Base-by-base conservation (phyloP, 2,888 invertebrate species). In the Trissonchulus sp. region DNA sequence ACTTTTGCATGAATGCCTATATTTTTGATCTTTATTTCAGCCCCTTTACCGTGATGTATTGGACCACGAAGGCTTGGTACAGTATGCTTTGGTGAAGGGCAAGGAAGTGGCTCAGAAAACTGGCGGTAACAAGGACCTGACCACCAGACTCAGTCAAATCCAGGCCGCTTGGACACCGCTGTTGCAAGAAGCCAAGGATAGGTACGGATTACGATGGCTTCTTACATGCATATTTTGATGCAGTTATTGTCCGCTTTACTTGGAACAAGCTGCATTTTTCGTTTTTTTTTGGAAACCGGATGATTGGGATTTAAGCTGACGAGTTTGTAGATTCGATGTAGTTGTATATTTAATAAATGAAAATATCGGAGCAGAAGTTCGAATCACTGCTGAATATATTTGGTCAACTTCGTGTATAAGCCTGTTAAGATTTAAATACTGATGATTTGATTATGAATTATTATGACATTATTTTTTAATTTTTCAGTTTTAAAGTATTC, bases 61-160 rank as follows among this genome's bases (percentile, higher is more conserved):
- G 87, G 90, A 91, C 78, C 94, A 94, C 82, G 95, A 96, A 86
- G 71, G 71, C 15, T n/a, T 35, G 8, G 91, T 95, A 0, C 93
- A 95, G 79, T 94, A 95, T 91, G 88, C 96, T 28, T 85, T 96
- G 37, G 94, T 95, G 83, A 94, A 94, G 86, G 95, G 95, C 80
- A 89, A 90, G 78, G 91, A 91, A 81, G 87, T 91, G 78, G 73
- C 80, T 31, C 79, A 79, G 75, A n/a, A n/a, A n/a, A n/a, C n/a
- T n/a, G n/a, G n/a, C n/a, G n/a, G n/a, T n/a, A 68, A 77, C 78
- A 0, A 78, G 77, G 31, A 90, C 79, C 88, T 88, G 79, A 88
- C 90, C 76, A 88, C 91, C 0, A 90, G 91, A 82, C 74, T 85
- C 75, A 77, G 80, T 73, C 88, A 90, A 72, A 92, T 97, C 81